Percentiles rank a stretch among this genome's conserved stretches.
These are phyloP conservation scores for Hydrophis major DNA, from an alignment of 2,797 vertebrate species.

Conservation along the genomic window DNA sequence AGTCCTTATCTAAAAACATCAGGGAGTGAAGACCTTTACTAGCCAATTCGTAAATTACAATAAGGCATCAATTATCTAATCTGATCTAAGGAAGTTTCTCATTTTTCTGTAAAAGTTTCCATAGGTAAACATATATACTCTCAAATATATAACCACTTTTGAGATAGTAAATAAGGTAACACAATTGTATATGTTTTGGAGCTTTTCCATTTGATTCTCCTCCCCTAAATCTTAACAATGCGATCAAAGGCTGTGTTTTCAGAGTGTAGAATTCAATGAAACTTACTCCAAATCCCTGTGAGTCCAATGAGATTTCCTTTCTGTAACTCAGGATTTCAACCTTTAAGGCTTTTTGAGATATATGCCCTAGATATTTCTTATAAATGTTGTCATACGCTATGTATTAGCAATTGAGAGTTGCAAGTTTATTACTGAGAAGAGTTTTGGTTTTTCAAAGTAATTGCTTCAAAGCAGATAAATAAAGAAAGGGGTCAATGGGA, in stretches of 20 bases:
- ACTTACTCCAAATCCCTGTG: neutral
- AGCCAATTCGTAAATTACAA: neutral
- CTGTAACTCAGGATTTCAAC: neutral
- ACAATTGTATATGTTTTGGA: neutral
- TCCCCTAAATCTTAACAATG: neutral
- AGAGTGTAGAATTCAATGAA: neutral
- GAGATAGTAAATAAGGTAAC: neutral
- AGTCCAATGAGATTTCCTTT: neutral
- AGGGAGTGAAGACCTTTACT: neutral
- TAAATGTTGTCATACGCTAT: neutral
- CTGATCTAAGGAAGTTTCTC: neutral
- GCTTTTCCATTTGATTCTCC: neutral
- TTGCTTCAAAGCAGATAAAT: neutral
- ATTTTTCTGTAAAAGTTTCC: neutral
- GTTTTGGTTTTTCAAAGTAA: neutral
- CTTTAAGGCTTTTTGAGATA: constrained; percentile 1
- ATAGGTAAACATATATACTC: neutral
- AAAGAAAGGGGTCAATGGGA: neutral
- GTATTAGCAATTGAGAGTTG: neutral
- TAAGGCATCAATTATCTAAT: neutral
- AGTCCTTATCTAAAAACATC: neutral
- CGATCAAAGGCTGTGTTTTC: neutral
- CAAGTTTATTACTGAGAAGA: neutral
- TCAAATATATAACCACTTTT: neutral
- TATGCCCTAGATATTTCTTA: neutral